Evolutionary conservation across 2,888 invertebrate species (phyloP).

Genomic region (Drosophila paramelanica): DNA sequence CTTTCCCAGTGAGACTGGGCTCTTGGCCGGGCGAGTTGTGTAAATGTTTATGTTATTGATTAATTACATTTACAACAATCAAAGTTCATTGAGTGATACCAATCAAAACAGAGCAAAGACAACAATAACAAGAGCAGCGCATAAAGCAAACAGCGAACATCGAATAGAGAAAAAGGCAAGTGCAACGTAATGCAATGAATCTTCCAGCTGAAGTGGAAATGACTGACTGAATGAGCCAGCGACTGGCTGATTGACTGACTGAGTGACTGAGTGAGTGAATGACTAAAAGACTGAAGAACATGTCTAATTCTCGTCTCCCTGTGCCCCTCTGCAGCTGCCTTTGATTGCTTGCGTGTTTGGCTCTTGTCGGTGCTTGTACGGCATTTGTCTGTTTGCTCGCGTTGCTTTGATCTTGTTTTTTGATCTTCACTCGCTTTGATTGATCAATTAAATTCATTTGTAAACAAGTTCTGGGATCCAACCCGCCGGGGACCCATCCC

Average conservation of each 20-base stretch:
- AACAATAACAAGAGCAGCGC: constrained; percentile 30
- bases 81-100: constrained; percentile 80
- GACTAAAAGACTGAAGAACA: constrained; percentile 62
- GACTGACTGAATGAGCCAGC: constrained; percentile 36
- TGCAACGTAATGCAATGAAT: constrained; percentile 67
- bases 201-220: constrained; percentile 57
- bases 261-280: constrained; percentile 41
- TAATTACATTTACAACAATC: constrained; percentile 81
- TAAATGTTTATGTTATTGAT: constrained; percentile 78
- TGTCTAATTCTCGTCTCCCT: constrained; percentile 57
- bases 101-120: constrained; percentile 74
- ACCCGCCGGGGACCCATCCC: constrained; percentile 11
- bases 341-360: constrained; percentile 71
- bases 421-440: constrained; percentile 83
- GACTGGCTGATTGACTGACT: constrained; percentile 40
- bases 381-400: constrained; percentile 77
- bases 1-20: background rate
- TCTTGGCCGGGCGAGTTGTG: constrained; percentile 45
- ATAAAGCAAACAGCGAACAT: constrained; percentile 7
- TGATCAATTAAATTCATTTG: constrained; percentile 84
- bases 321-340: background rate
- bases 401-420: constrained; percentile 75
- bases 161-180: background rate
- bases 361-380: constrained; percentile 70
- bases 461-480: constrained; percentile 75